Base-by-base conservation (phyloP, 2,113 vertebrate genomes). In the Sapajus apella region DNA sequence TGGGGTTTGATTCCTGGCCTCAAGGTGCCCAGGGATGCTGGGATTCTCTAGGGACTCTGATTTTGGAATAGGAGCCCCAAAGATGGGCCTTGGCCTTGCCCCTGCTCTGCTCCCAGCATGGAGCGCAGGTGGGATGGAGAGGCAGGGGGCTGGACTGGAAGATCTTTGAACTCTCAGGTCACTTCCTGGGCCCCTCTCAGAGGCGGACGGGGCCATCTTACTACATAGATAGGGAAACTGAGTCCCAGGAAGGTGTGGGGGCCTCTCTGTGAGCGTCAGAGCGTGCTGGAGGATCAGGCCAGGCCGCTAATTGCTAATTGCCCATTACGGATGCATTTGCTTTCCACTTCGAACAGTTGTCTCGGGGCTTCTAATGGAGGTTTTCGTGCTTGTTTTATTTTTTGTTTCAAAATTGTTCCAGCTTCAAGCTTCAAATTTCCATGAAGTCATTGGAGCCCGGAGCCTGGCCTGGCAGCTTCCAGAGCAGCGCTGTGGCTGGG, bases 361-460 rank as follows among this genome's bases (percentile, higher is more conserved):
- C 95, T 79, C 4, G 8, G 32, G 87, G 50, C 85, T 82, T 82
- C 82, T 96, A 83, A 95, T 70, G 86, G 88, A 96, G 86, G 35
- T n/a, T 93, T 96, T 73, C n/a, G 66, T 94, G 35, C 72, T 95
- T 80, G 86, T 73, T 91, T 79, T 92, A 94, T 96, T 52, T 50
- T 96, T 81, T 75, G 94, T 72, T 87, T 45, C 37, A 94, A 97
- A 92, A 76, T 91, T 8, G 68, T 91, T 97, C 91, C 95, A 82
- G 93, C 83, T 82, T 91, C 40, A 87, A 89, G 96, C 91, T 94
- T 96, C 96, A 95, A 97, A 89, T 97, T 98, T 97, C 98, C 91
- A 68, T 96, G 97, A 97, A 90, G 97, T 97, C 95, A 97, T 0
- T 70, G 89, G 86, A 91, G 77, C 58, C 23, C 11, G 73, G 72